These are phyloP conservation scores for Hoplodrina blanda DNA, from an alignment of 2,888 invertebrate genomes.

Conservation along the genomic window DNA sequence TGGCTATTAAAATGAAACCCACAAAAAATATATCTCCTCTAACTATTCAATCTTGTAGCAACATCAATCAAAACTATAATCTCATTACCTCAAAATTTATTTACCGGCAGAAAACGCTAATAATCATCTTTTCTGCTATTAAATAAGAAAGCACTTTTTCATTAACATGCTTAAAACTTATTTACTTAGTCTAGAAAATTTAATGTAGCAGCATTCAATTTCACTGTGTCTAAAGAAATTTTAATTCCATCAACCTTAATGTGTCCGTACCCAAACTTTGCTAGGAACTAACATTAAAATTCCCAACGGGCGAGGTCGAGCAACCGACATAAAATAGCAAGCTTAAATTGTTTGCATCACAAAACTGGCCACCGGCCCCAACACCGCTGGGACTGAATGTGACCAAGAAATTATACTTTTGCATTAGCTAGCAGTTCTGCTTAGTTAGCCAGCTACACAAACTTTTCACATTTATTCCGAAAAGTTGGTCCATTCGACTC, in stretches of 20 bases:
- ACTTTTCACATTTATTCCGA: conserved; percentile 83
- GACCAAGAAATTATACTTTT: conserved; percentile 80
- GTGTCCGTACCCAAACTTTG: conserved; percentile 36
- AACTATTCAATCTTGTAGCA: not conserved
- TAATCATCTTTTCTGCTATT: not conserved
- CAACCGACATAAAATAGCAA: conserved; percentile 63
- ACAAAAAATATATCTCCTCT: no score
- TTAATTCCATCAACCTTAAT: conserved; percentile 39
- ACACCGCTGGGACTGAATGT: conserved; percentile 64
- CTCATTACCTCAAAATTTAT: not conserved
- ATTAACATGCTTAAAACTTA: conserved; percentile 1
- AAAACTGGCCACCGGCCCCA: conserved; percentile 65
- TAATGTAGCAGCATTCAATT: conserved; percentile 28
- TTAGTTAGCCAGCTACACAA: conserved; percentile 75
- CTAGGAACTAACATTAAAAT: conserved; percentile 58
- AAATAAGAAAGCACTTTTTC: not conserved
- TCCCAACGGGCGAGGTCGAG: conserved; percentile 47
- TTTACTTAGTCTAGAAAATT: not conserved
- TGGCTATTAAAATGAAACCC: no score
- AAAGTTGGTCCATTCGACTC: conserved; percentile 74
- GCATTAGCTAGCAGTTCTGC: conserved; percentile 80
- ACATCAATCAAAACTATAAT: conserved; percentile 23
- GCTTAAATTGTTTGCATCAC: conserved; percentile 73
- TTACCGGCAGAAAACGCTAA: not conserved
- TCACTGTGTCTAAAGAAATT: conserved; percentile 34